Evolutionary conservation across 2,888 invertebrate genomes (phyloP).

Genomic region (Labia minor): DNA sequence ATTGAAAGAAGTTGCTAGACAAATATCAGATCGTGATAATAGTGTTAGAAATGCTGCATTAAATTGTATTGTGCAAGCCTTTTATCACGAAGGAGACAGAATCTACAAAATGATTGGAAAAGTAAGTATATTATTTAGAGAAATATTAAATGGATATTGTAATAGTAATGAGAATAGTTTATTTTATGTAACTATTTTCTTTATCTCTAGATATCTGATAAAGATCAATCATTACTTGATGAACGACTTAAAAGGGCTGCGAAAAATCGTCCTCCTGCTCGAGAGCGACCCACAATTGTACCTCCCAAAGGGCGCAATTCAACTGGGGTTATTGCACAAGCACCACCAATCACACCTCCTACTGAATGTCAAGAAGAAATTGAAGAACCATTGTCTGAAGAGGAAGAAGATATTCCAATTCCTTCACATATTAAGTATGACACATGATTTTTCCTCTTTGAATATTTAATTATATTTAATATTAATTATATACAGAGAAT

Average conservation of each 20-base stretch:
- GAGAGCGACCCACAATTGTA: slow-evolving; percentile 40
- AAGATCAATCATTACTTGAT: slow-evolving; percentile 86
- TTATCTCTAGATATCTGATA: slow-evolving; percentile 67
- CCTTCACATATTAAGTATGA: slow-evolving; percentile 18
- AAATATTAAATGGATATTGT: too few relatives aligned
- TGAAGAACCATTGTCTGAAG: not conserved
- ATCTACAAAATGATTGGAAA: slow-evolving; percentile 85
- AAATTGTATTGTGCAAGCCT: slow-evolving; percentile 84
- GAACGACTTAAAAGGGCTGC: slow-evolving; percentile 89
- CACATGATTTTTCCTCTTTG: not conserved
- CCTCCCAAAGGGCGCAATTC: slow-evolving; percentile 29
- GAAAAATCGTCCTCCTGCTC: slow-evolving; percentile 39
- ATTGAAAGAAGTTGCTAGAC: slow-evolving; percentile 81
- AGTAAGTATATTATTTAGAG: slow-evolving; percentile 46
- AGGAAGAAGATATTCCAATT: slow-evolving; percentile 15
- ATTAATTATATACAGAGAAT: not conserved
- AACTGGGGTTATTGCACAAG: not conserved
- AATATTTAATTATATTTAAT: not conserved
- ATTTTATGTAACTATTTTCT: not conserved
- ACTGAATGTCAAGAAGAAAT: not conserved
- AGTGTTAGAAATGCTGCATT: slow-evolving; percentile 90
- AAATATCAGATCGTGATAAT: slow-evolving; percentile 93
- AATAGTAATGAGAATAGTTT: too few relatives aligned
- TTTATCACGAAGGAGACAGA: slow-evolving; percentile 80
- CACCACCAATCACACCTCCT: not conserved